A percentile compares a stretch with the other conserved stretches of the same genome.
phyloP scores from a whole-genome alignment of 2,113 vertebrate species.

The Onychorhynchus coronatus region DNA sequence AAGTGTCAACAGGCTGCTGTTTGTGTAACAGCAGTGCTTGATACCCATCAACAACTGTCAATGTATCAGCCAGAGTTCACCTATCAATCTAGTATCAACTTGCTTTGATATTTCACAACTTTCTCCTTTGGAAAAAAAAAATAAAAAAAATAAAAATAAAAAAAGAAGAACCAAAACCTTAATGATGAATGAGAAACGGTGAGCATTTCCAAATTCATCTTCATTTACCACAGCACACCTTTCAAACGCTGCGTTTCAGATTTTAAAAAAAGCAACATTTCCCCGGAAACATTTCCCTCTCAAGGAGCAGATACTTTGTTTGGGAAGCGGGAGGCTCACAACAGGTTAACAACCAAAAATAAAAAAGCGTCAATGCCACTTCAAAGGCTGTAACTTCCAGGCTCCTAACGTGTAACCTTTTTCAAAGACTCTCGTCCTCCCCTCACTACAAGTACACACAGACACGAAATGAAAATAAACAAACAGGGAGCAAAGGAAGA shows the following conservation, averaged over 20 bases:
- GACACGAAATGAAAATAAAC: conserved; percentile 21
- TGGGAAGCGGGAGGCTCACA: neutral
- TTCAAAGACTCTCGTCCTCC: neutral
- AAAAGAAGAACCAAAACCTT: neutral
- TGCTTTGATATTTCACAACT: neutral
- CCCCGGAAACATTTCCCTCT: neutral
- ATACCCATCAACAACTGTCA: neutral
- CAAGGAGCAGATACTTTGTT: neutral
- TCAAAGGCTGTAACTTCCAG: conserved; percentile 20
- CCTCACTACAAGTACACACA: conserved; percentile 16
- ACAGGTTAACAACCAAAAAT: neutral
- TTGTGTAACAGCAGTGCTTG: neutral
- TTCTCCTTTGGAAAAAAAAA: neutral
- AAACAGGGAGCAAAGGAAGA: conserved; percentile 18
- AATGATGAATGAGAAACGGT: neutral
- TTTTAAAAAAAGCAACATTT: neutral
- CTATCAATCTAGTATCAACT: neutral
- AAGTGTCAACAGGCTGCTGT: neutral
- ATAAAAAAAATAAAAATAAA: neutral
- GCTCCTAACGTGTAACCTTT: conserved; percentile 14
- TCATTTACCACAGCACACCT: neutral
- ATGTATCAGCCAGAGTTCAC: neutral
- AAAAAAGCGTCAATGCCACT: neutral
- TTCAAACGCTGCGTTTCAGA: neutral
- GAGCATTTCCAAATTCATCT: neutral